These are phyloP conservation scores for Gallinago media DNA, from an alignment of 2,113 vertebrate species.

Conservation along the genomic window DNA sequence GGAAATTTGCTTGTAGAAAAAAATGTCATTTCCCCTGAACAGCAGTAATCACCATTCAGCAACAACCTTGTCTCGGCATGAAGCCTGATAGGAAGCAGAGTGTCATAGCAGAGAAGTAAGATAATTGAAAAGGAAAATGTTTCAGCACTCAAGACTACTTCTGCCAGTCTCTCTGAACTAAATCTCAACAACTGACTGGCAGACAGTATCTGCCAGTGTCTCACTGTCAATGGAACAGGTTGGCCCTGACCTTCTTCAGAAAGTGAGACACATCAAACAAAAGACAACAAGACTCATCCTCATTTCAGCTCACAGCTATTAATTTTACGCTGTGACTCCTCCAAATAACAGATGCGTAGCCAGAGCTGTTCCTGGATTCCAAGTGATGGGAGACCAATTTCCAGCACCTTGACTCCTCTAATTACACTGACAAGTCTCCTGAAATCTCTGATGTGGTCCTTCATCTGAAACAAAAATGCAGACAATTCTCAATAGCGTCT, in stretches of 20 bases:
- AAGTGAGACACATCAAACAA: conserved; percentile 57
- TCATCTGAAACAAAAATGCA: conserved; percentile 55
- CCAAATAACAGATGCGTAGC: neutral
- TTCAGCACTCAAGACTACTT: neutral
- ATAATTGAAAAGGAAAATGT: conserved; percentile 58
- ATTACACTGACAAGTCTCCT: conserved; percentile 52
- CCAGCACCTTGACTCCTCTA: conserved; percentile 52
- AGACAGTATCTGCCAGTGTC: conserved; percentile 41
- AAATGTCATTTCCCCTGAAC: accelerated
- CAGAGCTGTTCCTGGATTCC: conserved; percentile 18
- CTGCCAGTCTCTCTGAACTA: conserved; percentile 49
- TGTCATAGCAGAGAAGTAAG: conserved; percentile 18
- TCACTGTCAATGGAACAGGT: conserved; percentile 51
- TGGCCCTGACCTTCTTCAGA: conserved; percentile 51
- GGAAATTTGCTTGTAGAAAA: neutral
- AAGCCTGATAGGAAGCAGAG: conserved; percentile 3
- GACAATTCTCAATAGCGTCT: neutral
- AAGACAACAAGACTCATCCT: conserved; percentile 51
- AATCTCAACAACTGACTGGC: conserved; percentile 43
- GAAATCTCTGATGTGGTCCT: conserved; percentile 29
- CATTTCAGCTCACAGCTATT: conserved; percentile 54
- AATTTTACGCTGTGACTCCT: conserved; percentile 54
- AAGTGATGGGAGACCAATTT: conserved; percentile 39
- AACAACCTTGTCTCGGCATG: neutral
- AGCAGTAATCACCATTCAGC: conserved; percentile 27